phyloP scores from a whole-genome alignment of 30 jellyfish, hydroid and myxozoan species.

The Aurelia sp. region DNA sequence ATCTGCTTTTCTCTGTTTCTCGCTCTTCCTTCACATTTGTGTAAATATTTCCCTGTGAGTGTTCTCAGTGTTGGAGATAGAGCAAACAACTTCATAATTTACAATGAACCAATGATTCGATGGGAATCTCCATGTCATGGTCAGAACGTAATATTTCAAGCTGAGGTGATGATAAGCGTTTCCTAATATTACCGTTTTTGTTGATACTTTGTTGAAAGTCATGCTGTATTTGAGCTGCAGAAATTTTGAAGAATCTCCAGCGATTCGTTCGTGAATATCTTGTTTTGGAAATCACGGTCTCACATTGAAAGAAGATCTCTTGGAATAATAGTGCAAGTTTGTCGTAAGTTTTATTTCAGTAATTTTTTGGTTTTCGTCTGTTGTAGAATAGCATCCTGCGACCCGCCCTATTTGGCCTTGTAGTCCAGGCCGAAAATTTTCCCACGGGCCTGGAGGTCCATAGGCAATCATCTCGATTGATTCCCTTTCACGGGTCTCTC shows the following conservation, averaged over 20 bases:
- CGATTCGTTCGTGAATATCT: no score
- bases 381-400: background rate
- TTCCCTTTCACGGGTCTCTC: no score
- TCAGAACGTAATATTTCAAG: slow-evolving; percentile 14
- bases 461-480: no score
- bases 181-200: background rate
- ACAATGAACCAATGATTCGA: slow-evolving; percentile 4
- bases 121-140: slow-evolving; percentile 54
- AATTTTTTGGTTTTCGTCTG: no score
- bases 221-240: background rate
- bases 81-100: slow-evolving; percentile 25
- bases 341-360: no score
- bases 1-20: slow-evolving; percentile 36
- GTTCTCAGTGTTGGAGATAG: slow-evolving; percentile 18
- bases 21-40: slow-evolving; percentile 2
- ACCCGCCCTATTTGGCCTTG: slow-evolving; percentile 12
- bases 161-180: slow-evolving; percentile 47
- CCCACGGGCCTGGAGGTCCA: no score
- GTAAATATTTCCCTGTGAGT: slow-evolving; percentile 44
- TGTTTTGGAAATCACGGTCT: no score
- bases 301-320: background rate
- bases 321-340: background rate
- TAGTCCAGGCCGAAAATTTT: background rate
- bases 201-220: background rate
- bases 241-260: background rate